Conservation (phyloP, 2,888 invertebrate genomes). For the Fabriciana adippe region DNA sequence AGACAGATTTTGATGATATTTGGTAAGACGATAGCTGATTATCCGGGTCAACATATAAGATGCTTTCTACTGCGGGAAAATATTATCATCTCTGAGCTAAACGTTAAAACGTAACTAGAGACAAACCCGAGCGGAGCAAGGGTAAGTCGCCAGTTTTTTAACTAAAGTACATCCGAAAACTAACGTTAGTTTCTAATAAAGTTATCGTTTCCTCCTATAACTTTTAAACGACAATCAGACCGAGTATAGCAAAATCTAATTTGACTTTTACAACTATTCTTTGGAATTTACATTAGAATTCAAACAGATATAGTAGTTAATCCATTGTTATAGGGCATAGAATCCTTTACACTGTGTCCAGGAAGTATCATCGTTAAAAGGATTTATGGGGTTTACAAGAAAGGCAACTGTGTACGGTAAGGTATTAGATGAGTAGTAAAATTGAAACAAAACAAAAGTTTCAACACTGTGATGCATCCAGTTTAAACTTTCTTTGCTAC, state of each 20-base stretch:
- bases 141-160: too few species aligned
- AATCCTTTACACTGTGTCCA: not conserved
- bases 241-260: constrained; percentile 8
- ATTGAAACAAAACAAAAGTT: constrained; percentile 28
- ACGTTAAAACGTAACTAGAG: too few species aligned
- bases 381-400: constrained; percentile 25
- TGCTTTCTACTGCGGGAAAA: too few species aligned
- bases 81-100: too few species aligned
- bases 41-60: too few species aligned
- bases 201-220: too few species aligned
- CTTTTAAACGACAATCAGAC: constrained; percentile 4
- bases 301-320: not conserved
- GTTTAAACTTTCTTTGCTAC: too few species aligned
- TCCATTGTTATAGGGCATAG: not conserved
- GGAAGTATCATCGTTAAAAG: constrained; percentile 17
- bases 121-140: too few species aligned
- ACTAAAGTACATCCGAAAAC: too few species aligned
- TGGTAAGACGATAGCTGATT: too few species aligned
- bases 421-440: constrained; percentile 24
- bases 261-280: constrained; percentile 8
- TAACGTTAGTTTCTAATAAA: too few species aligned
- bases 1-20: too few species aligned
- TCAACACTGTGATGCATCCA: not conserved
- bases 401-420: constrained; percentile 20
- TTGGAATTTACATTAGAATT: not conserved